Evolutionary conservation across 2,797 vertebrate species (phyloP).

Genomic region (Selene dorsalis): DNA sequence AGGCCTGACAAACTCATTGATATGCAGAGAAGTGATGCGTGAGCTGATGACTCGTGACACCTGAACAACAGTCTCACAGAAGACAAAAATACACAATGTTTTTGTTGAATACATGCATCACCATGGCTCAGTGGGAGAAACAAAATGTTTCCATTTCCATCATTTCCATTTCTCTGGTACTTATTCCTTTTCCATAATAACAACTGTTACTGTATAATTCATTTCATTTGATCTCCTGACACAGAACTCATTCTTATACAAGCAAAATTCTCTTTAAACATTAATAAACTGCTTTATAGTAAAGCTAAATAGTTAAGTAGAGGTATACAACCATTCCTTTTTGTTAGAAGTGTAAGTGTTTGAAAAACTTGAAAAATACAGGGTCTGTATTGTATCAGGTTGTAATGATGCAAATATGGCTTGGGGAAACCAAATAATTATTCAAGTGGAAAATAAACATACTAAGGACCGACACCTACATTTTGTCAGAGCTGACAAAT

Average conservation of each 20-base stretch:
- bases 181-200: not conserved
- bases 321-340: no score
- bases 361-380: not conserved
- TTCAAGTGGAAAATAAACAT: not conserved
- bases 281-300: constrained; percentile 3
- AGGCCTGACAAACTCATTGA: constrained; percentile 35
- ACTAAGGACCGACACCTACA: not conserved
- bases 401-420: not conserved
- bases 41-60: constrained; percentile 25
- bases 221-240: constrained; percentile 4
- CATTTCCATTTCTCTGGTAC: not conserved
- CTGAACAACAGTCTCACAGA: constrained; percentile 16
- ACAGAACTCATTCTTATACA: not conserved
- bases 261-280: not conserved
- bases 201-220: not conserved
- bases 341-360: no score
- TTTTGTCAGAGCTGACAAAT: constrained; percentile 11
- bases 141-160: not conserved
- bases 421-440: no score
- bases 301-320: no score
- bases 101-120: not conserved
- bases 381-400: not conserved
- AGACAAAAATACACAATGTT: not conserved
- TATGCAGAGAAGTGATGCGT: constrained; percentile 33
- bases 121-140: no score